Evolutionary conservation across 2,113 vertebrate species (phyloP).

Genomic region (Neolamprologus caudopunctatus): DNA sequence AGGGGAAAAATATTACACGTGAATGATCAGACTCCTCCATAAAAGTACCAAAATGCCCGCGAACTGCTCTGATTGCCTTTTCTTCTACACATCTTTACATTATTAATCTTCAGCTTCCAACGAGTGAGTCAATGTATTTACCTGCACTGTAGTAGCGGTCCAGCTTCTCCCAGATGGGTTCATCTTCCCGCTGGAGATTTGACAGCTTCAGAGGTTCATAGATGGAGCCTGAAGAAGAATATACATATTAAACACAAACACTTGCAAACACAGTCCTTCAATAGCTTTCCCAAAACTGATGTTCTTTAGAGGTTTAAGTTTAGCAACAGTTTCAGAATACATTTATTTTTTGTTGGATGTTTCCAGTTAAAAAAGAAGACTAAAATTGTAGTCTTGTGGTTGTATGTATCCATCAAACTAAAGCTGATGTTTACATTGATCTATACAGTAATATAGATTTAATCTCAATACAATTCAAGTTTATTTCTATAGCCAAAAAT

Average conservation of each 20-base stretch:
- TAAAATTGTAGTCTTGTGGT: accelerated
- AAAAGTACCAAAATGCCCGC: background rate
- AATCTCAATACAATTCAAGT: background rate
- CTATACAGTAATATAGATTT: background rate
- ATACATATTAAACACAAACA: background rate
- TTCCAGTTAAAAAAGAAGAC: background rate
- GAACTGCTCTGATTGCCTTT: background rate
- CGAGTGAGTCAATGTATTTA: slow-evolving; percentile 55
- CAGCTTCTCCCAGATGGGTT: slow-evolving; percentile 88
- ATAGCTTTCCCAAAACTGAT: background rate
- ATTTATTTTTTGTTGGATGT: background rate
- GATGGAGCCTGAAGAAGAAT: slow-evolving; percentile 80
- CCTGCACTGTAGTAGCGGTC: slow-evolving; percentile 89
- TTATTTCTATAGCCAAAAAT: background rate
- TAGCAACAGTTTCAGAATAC: background rate
- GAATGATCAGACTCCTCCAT: background rate
- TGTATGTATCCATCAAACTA: background rate
- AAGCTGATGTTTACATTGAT: no score
- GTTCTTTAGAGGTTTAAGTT: background rate
- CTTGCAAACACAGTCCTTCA: background rate
- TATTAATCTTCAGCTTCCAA: background rate
- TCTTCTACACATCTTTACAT: background rate
- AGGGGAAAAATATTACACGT: background rate
- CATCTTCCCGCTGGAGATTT: slow-evolving; percentile 73
- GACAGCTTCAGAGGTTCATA: slow-evolving; percentile 93